These are phyloP conservation scores for Noturus placidus DNA, from an alignment of 2,113 vertebrate genomes.

Conservation along the genomic window DNA sequence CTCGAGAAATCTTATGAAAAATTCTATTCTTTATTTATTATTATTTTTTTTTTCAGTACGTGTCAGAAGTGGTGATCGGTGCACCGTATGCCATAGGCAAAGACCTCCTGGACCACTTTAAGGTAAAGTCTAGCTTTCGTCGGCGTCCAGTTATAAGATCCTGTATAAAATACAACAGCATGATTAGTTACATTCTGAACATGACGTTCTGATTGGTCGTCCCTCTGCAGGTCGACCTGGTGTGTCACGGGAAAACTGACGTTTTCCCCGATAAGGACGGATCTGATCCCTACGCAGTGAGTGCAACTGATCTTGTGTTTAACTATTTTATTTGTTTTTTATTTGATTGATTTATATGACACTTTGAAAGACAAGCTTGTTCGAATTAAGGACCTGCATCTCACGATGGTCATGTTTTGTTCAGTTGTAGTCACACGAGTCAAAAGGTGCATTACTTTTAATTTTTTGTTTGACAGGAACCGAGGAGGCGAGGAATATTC, in stretches of 20 bases:
- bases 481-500: conserved; percentile 85
- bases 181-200: not conserved
- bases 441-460: too few species aligned
- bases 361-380: not conserved
- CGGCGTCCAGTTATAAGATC: not conserved
- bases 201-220: not conserved
- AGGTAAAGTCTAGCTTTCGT: conserved; percentile 66
- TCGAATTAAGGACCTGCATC: not conserved
- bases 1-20: not conserved
- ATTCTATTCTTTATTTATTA: not conserved
- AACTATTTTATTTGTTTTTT: too few species aligned
- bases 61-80: conserved; percentile 95
- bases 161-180: not conserved
- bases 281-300: conserved; percentile 87
- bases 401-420: not conserved
- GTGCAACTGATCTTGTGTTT: conserved; percentile 31
- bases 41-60: conserved; percentile 78
- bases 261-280: conserved; percentile 87
- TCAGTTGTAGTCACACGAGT: not conserved
- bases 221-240: conserved; percentile 82
- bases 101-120: conserved; percentile 94
- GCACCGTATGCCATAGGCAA: conserved; percentile 88
- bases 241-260: conserved; percentile 94
- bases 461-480: conserved; percentile 73
- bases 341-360: too few species aligned